These are phyloP conservation scores for Brachypterus glaber DNA, from an alignment of 2,888 invertebrate species.

Conservation along the genomic window DNA sequence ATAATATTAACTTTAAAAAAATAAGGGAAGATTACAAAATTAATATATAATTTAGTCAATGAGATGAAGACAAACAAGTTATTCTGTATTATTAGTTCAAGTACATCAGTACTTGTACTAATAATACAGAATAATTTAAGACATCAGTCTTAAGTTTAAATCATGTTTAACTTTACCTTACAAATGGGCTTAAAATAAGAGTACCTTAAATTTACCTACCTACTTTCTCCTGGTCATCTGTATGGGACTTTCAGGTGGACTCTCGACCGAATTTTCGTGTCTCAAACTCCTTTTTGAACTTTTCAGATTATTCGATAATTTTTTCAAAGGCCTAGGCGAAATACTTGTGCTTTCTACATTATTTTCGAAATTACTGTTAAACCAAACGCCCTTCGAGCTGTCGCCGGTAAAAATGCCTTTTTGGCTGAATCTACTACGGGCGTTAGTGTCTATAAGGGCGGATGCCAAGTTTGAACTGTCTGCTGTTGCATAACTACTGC, in stretches of 20 bases:
- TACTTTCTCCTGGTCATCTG: slow-evolving; percentile 35
- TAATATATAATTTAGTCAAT: no score
- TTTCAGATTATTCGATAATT: slow-evolving; percentile 44
- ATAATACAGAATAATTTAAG: no score
- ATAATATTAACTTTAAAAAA: no score
- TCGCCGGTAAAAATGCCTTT: slow-evolving; percentile 33
- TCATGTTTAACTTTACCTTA: no score
- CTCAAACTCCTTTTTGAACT: slow-evolving; percentile 34
- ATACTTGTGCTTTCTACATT: slow-evolving; percentile 40
- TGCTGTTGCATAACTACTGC: slow-evolving; percentile 24
- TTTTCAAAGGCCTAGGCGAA: slow-evolving; percentile 62
- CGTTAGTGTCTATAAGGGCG: slow-evolving; percentile 47
- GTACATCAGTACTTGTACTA: no score
- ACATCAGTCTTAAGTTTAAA: no score
- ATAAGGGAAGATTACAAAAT: no score
- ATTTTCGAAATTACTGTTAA: slow-evolving; percentile 34
- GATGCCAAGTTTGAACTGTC: slow-evolving; percentile 46
- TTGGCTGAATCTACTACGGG: slow-evolving; percentile 34
- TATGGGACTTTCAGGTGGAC: slow-evolving; percentile 39
- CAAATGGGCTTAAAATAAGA: no score
- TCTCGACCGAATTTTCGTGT: slow-evolving; percentile 34
- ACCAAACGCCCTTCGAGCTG: slow-evolving; percentile 35
- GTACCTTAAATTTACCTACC: no score
- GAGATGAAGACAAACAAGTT: no score
- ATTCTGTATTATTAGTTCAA: no score